Conservation (phyloP, 2,888 invertebrate species). For the Bruchidius siliquastri region DNA sequence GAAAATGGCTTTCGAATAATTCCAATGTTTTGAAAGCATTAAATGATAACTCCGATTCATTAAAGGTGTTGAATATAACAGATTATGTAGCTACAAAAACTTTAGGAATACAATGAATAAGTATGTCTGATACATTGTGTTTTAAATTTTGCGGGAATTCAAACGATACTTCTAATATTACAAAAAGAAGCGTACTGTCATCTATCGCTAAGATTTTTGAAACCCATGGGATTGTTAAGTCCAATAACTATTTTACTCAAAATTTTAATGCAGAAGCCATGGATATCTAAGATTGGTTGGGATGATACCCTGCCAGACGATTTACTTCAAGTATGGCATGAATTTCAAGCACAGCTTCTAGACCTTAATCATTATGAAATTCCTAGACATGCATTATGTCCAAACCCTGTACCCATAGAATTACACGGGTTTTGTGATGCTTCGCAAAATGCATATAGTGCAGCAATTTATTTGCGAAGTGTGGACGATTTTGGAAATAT, state of each 20-base stretch:
- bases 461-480: conserved; percentile 14
- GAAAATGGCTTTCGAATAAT: not conserved
- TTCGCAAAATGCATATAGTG: conserved; percentile 6
- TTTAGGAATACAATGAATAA: not conserved
- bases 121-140: not conserved
- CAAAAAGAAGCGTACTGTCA: too few relatives aligned
- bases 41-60: too few relatives aligned
- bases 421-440: conserved; percentile 24
- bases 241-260: not conserved
- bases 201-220: too few relatives aligned
- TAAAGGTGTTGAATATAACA: not conserved
- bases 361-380: too few relatives aligned
- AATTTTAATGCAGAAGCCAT: conserved; percentile 7
- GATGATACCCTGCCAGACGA: too few relatives aligned
- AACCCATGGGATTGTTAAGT: too few relatives aligned
- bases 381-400: too few relatives aligned
- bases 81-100: not conserved
- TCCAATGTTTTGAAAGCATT: not conserved
- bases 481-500: conserved; percentile 2
- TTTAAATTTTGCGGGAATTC: too few relatives aligned
- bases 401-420: not conserved
- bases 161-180: too few relatives aligned
- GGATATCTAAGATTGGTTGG: conserved; percentile 3
- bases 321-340: too few relatives aligned
- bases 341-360: too few relatives aligned